Conservation (phyloP, 2,113 vertebrate genomes). For the Apteryx owenii region DNA sequence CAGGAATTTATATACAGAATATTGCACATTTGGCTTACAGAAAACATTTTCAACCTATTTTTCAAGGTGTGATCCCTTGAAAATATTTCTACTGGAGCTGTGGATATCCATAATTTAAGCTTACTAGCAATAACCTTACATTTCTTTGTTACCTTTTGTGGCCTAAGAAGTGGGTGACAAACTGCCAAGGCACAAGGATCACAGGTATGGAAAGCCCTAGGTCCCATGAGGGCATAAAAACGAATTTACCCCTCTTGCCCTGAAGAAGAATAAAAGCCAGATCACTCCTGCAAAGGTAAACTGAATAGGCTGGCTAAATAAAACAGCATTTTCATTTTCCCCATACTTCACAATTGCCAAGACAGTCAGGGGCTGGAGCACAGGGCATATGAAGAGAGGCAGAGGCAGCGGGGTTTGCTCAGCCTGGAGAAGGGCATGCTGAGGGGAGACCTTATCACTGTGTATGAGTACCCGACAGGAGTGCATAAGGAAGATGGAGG, state of each 20-base stretch:
- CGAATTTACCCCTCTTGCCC: background rate
- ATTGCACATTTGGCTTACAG: background rate
- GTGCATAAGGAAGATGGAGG: background rate
- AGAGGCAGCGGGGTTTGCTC: background rate
- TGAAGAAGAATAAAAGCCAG: background rate
- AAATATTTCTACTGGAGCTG: background rate
- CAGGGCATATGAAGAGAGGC: fast-evolving
- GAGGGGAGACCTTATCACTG: background rate
- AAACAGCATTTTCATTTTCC: background rate
- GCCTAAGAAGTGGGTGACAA: background rate
- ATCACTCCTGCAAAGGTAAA: background rate
- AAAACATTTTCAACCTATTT: background rate
- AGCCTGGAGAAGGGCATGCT: background rate
- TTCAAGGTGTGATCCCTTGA: background rate
- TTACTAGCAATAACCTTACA: background rate
- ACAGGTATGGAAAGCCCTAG: background rate
- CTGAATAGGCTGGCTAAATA: background rate
- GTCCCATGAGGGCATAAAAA: background rate
- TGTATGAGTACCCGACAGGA: fast-evolving
- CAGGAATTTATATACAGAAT: background rate
- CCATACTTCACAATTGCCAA: background rate
- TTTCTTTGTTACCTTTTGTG: background rate
- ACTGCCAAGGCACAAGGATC: background rate
- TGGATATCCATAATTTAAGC: background rate
- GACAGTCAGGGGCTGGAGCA: background rate